Base-by-base conservation (phyloP, 2,797 vertebrate species). In the Pangasius sanitwongsei region DNA sequence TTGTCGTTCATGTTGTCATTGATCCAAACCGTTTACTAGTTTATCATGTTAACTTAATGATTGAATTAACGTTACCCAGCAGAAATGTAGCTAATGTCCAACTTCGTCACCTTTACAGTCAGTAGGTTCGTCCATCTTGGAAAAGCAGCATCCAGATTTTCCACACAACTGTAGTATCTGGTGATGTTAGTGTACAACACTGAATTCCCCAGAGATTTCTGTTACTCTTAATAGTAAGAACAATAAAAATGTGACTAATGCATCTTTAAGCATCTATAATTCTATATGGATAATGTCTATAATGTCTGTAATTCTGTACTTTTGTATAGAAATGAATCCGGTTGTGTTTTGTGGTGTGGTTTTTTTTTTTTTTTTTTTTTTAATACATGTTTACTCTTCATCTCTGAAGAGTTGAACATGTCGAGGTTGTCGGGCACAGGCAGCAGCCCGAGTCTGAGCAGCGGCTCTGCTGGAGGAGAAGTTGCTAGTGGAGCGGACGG, bases 391-490 rank as follows among this genome's bases (percentile, higher is more conserved):
- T 25, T 85, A 23, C 41, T 67, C 3, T 18, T 50, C 1, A 50
- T 74, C 53, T 78, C 50, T 80, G n/a, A 61, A 98, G 97, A 97
- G 83, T 92, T 97, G 93, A 97, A 96, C 23, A 93, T 94, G 87
- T 92, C 94, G 34, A 93, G 94, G 61, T 84, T 88, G 28, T 83
- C 92, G 34, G 92, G 92, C 41, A 91, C 93, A 3, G 96, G 97
- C 86, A 97, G 96, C 92, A 96, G 94, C 89, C 96, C 95, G 89
- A 97, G 96, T 25, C 94, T 97, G 77, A 96, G 96, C 93, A 97
- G 87, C 16, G 82, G 87, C 34, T 86, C 74, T 28, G 85, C 96
- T 90, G 93, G 96, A 87, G 78, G 82, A 57, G 53, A 83, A 11
- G 70, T 23, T 63, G 34, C 67, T 55, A 48, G 31, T 28, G 25